Conservation (phyloP, 2,888 invertebrate species). For the Hypercompe scribonia region DNA sequence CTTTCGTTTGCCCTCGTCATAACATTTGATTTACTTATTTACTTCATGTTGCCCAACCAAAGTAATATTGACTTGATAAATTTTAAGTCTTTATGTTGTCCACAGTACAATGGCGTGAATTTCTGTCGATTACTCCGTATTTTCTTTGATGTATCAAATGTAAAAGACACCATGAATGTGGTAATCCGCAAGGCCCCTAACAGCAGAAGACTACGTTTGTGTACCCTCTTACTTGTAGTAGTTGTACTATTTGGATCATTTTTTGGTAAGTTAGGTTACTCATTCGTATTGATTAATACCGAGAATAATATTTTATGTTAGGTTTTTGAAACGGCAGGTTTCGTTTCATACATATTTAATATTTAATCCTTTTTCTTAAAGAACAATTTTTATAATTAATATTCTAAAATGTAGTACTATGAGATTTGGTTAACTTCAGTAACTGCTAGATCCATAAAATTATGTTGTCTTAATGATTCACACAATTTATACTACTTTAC, state of each 20-base stretch:
- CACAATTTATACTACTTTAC: no score
- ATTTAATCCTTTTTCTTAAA: no score
- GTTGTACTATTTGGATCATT: constrained; percentile 84
- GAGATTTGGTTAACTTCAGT: no score
- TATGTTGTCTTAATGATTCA: no score
- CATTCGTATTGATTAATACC: not conserved
- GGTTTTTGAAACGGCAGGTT: no score
- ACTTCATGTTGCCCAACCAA: not conserved
- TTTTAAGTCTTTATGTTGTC: not conserved
- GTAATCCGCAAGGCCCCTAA: constrained; percentile 78
- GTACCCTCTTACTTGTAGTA: constrained; percentile 73
- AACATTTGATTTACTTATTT: not conserved
- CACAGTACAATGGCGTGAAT: constrained; percentile 71
- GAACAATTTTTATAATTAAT: no score
- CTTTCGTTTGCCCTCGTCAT: not conserved
- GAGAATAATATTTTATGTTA: no score
- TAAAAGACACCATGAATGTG: constrained; percentile 77
- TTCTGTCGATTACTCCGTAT: constrained; percentile 60
- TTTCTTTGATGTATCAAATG: constrained; percentile 73
- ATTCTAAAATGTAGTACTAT: no score
- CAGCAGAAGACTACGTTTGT: constrained; percentile 73
- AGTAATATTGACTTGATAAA: not conserved
- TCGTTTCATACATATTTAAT: no score
- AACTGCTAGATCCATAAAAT: no score
- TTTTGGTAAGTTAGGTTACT: constrained; percentile 71